Evolutionary conservation across 2,888 invertebrate species (phyloP).

Genomic region (Pristionchus entomophagus): DNA sequence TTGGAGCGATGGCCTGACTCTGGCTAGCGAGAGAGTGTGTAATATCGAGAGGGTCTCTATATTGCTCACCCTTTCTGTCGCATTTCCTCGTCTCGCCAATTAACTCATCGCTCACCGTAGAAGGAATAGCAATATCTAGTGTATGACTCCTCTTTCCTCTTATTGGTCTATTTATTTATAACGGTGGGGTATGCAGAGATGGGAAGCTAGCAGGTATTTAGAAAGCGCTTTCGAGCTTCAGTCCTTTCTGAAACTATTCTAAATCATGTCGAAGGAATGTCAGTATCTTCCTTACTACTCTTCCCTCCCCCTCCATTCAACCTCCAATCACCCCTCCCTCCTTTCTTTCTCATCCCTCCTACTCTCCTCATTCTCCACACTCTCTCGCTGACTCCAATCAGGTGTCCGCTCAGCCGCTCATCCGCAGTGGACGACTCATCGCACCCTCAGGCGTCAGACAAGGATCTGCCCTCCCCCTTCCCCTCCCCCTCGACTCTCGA

Average conservation of each 20-base stretch:
- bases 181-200: too few species aligned
- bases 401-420: background rate
- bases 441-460: background rate
- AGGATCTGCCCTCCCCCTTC: background rate
- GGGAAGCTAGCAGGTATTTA: too few species aligned
- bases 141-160: background rate
- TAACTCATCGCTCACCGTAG: too few species aligned
- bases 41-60: too few species aligned
- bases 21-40: too few species aligned
- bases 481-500: background rate
- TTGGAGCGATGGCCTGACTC: too few species aligned
- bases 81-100: background rate
- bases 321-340: background rate
- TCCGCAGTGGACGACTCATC: background rate
- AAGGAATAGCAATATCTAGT: too few species aligned
- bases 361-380: background rate
- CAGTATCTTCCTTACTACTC: too few species aligned
- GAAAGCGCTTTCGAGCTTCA: too few species aligned
- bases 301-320: background rate
- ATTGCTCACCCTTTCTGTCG: background rate
- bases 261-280: too few species aligned
- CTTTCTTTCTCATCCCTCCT: background rate
- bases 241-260: too few species aligned
- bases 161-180: too few species aligned
- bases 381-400: conserved; percentile 13